Base-by-base conservation (phyloP, 2,888 invertebrate species). In the Lycophotia porphyrea region DNA sequence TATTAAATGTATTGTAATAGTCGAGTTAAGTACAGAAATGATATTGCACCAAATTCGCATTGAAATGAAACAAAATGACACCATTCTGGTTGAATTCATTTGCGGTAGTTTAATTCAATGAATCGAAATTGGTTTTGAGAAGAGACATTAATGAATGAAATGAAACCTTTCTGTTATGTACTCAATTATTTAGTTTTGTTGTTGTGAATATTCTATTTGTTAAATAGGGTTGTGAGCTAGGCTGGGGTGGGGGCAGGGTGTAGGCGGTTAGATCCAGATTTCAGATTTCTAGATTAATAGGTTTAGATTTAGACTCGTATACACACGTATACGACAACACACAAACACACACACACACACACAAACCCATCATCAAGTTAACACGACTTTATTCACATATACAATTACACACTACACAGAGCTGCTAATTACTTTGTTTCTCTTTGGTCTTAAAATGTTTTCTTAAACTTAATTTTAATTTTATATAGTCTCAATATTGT, bases 91-190 rank as follows among this genome's bases (percentile, higher is more conserved):
- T 74, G 83, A 85, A 84, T 84, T 78, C 69, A 84, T 84, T 83
- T 85, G 83, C 34, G 82, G 85, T 82, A 49, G 39, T 82, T 72
- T 78, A 85, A 84, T 82, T 84, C 82, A 82, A 82, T 85, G 83
- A 74, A 85, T 68, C 36, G 66, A 75, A 83, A 82, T 85, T 85
- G 85, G 85, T 83, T 82, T 85, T 75, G 83, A 84, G 74, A 82
- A 72, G 69, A 78, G 65, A 78, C 72, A 74, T 66, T 84, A 72
- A 83, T 82, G 78, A 75, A 84, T 78, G 70, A 69, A 75, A 78
- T 74, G 55, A 49, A 75, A 75, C 9, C 52, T 69, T 73, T 39
- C 63, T 73, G 68, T 55, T 55, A 7, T 55, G 55, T 67, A 9
- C 60, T 71, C 1, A 58, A 49, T 71, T 47, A 76, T 64, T 71